Base-by-base conservation (phyloP, 2,888 invertebrate species). In the Pristionchus entomophagus region DNA sequence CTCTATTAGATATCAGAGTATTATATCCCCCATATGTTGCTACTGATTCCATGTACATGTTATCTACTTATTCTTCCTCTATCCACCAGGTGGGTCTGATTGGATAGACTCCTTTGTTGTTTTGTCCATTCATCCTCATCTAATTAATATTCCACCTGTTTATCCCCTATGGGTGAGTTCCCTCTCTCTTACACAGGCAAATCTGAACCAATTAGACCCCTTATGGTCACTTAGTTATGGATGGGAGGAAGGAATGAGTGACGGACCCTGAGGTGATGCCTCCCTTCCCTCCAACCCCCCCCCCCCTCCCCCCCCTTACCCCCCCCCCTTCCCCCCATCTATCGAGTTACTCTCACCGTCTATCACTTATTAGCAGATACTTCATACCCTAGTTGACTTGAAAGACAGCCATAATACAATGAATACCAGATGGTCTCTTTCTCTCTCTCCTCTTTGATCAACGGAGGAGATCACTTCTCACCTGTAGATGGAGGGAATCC, bases 401-500 rank as follows among this genome's bases (percentile, higher is more conserved):
- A n/a, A n/a, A n/a, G n/a, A n/a, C n/a, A n/a, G n/a, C n/a, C n/a
- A n/a, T n/a, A n/a, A n/a, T n/a, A n/a, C n/a, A n/a, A n/a, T n/a
- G n/a, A n/a, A n/a, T 85, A 53, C 69, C 41, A 32, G 77, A 69
- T 69, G n/a, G 83, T 49, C 73, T 69, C 4, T 38, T 59, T 41
- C 26, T 78, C 77, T 86, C n/a, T n/a, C n/a, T n/a, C n/a, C n/a
- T n/a, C n/a, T n/a, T n/a, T n/a, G n/a, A n/a, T n/a, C n/a, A n/a
- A n/a, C n/a, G n/a, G n/a, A n/a, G n/a, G n/a, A n/a, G 88, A 41
- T 86, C 32, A 65, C 29, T 69, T 69, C 69, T 69, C 69, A 90
- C 91, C 90, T 90, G 90, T 41, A 91, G 89, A 85, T 87, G 88
- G 84, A 83, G 84, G 35, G 88, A 88, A 81, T 90, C 90, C 80